phyloP scores from a whole-genome alignment of 2,113 vertebrate species.

The Alethe diademata region DNA sequence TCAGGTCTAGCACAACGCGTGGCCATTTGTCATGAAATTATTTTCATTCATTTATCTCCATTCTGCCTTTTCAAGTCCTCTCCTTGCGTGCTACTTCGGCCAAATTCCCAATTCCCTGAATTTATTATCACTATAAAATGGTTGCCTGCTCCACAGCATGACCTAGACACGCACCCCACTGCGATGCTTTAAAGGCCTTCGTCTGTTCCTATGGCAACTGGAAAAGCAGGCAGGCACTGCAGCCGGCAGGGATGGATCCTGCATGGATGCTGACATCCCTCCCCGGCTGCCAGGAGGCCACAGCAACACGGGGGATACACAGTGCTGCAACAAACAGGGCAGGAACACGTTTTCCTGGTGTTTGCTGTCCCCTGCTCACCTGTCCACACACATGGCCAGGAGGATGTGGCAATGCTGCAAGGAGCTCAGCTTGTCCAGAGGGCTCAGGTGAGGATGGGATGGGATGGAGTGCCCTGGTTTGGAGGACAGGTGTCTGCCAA shows the following conservation, averaged over 20 bases:
- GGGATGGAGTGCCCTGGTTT: background rate
- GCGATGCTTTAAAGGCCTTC: constrained; percentile 38
- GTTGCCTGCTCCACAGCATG: constrained; percentile 51
- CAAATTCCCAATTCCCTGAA: constrained; percentile 67
- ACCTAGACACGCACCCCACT: constrained; percentile 47
- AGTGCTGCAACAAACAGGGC: accelerated
- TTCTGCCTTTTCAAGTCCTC: constrained; percentile 45
- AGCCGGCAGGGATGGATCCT: background rate
- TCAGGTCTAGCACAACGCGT: background rate
- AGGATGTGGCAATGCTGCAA: background rate
- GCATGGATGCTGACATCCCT: background rate
- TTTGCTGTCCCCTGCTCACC: background rate
- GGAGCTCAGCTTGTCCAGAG: background rate
- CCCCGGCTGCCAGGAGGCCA: background rate
- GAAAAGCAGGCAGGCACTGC: background rate
- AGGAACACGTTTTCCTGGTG: background rate
- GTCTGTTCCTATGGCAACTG: constrained; percentile 69
- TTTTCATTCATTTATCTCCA: constrained; percentile 46
- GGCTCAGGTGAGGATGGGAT: background rate
- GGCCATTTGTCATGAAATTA: background rate
- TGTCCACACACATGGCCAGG: accelerated
- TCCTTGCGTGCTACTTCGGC: background rate
- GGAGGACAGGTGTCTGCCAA: too few species aligned
- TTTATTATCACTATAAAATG: constrained; percentile 69
- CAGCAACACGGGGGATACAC: accelerated